Evolutionary conservation across 2,888 invertebrate species (phyloP).

Genomic region (Phytoseiulus persimilis): DNA sequence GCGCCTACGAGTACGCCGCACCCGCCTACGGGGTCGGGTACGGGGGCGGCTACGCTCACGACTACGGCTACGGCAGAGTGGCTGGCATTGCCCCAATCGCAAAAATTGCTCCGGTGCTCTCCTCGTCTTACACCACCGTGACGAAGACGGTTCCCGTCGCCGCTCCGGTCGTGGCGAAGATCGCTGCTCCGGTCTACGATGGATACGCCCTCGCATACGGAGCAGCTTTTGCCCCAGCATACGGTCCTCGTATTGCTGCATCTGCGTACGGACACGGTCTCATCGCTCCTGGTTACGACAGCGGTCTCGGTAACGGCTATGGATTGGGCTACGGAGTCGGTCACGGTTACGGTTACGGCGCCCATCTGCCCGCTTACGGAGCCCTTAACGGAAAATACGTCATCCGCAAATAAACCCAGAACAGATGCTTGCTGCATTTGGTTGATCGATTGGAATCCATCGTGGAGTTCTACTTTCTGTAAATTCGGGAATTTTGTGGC

Average conservation of each 20-base stretch:
- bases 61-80: background rate
- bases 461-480: too few relatives aligned
- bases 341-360: background rate
- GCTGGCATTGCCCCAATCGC: background rate
- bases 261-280: background rate
- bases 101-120: background rate
- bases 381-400: background rate
- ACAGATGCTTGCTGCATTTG: background rate
- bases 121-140: slow-evolving; percentile 9
- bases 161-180: background rate
- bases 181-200: background rate
- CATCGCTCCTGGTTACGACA: background rate
- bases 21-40: slow-evolving; percentile 11
- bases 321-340: background rate
- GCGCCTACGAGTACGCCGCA: background rate
- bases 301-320: background rate
- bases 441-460: too few relatives aligned
- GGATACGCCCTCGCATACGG: slow-evolving; percentile 8
- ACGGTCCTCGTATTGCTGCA: background rate
- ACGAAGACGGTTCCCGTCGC: slow-evolving; percentile 7
- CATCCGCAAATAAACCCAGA: background rate
- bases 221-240: background rate
- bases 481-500: too few relatives aligned
- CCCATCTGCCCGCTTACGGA: background rate
- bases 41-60: background rate